Evolutionary conservation across 2,113 vertebrate genomes (phyloP).

Genomic region (Desmodus rotundus): DNA sequence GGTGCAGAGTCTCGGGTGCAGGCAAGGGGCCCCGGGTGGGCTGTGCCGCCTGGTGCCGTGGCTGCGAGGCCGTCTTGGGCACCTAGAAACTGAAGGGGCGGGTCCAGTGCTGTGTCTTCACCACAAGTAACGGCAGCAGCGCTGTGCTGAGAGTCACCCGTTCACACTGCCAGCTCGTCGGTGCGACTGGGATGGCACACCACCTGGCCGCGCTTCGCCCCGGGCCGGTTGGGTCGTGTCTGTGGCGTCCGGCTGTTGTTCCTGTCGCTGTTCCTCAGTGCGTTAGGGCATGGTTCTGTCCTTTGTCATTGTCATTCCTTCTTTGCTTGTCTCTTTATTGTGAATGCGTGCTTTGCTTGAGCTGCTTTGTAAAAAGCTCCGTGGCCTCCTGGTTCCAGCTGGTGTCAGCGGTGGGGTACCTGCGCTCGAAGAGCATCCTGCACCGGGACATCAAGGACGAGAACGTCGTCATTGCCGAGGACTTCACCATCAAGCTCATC

Average conservation of each 20-base stretch:
- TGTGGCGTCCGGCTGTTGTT: no score
- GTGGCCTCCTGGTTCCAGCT: conserved; percentile 79
- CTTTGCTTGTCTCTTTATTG: background rate
- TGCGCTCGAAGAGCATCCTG: conserved; percentile 85
- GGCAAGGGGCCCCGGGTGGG: background rate
- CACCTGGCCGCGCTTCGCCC: fast-evolving
- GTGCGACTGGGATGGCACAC: fast-evolving
- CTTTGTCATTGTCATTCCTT: background rate
- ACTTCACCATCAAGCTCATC: conserved; percentile 91
- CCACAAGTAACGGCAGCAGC: background rate
- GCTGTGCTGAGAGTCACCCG: background rate
- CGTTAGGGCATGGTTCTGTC: background rate
- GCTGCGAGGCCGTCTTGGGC: fast-evolving
- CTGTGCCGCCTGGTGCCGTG: fast-evolving
- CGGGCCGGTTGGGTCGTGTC: fast-evolving
- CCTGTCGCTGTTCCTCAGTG: background rate
- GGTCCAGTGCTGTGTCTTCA: no score
- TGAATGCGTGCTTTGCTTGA: background rate
- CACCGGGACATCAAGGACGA: conserved; percentile 97
- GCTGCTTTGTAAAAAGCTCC: background rate
- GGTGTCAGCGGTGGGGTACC: conserved; percentile 90
- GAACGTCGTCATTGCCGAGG: conserved; percentile 92
- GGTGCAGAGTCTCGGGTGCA: fast-evolving
- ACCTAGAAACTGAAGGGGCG: background rate
- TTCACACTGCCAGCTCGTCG: fast-evolving